Base-by-base conservation (phyloP, 2,797 vertebrate species). In the Triplophysa yarkandensis region DNA sequence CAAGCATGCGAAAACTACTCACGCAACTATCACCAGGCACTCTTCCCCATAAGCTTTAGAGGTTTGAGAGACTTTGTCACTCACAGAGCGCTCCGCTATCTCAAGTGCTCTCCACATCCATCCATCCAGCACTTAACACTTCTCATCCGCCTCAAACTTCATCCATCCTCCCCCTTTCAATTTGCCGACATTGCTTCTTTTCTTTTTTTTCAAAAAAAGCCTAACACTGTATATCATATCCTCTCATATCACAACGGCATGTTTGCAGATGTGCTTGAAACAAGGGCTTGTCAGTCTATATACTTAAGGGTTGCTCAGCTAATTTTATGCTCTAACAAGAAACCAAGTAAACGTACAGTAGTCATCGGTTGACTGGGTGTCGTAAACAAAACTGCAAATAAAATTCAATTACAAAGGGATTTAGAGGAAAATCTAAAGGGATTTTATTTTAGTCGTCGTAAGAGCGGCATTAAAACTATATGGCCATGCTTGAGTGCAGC, bases 91-190 rank as follows among this genome's bases (percentile, higher is more conserved):
- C 88, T 85, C 76, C 64, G 82, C 88, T 87, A 92, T 89, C 88
- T 87, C 89, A 92, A 91, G 86, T 87, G 87, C 91, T 87, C 90
- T 94, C 84, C 82, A 91, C 84, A 86, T 89, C 89, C 86, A 87
- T 90, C 90, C 84, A 87, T 89, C 89, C 87, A 87, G 89, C 90
- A 92, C 91, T 91, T 92, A 89, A 91, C 76, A 87, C 85, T 86
- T 78, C 90, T 89, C 90, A 85, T 89, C 89, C 85, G 81, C 80
- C 82, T 78, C 83, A 73, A 90, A 90, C 79, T 86, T 94, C 91
- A 92, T 58, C 71, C 80, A 44, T 54, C 68, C 13, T 55, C 46
- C 16, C 50, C 65, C 58, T 28, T 65, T 86, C 85, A 58, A 66
- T 66, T 62, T 86, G 87, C 84, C 83, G 87, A 90, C 89, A 89